Evolutionary conservation across 2,113 vertebrate genomes (phyloP).

Genomic region (Grallaria varia): DNA sequence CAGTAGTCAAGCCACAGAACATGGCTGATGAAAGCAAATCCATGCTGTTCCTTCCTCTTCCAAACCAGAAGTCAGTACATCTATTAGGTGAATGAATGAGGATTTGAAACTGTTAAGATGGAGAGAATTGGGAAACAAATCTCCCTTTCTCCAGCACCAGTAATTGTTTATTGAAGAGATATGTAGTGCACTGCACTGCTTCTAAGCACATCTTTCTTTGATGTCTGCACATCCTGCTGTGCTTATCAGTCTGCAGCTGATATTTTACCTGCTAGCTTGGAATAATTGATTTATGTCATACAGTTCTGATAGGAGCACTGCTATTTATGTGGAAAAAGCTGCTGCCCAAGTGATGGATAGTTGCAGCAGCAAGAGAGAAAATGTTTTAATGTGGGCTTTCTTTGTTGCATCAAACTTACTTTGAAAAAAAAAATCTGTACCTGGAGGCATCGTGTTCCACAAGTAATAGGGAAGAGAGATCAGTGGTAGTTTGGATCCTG

Average conservation of each 20-base stretch:
- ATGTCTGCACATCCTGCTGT: background rate
- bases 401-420: background rate
- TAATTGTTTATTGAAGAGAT: background rate
- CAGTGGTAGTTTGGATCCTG: background rate
- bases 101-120: background rate
- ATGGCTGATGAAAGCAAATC: background rate
- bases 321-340: background rate
- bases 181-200: background rate
- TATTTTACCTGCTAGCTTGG: conserved; percentile 17
- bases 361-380: background rate
- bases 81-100: background rate
- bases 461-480: background rate
- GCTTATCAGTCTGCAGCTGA: background rate
- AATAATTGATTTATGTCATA: background rate
- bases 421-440: background rate
- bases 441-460: background rate
- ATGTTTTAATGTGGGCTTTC: background rate
- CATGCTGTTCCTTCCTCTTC: background rate
- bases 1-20: background rate
- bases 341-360: background rate
- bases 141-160: background rate
- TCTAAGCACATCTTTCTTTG: background rate
- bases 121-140: background rate
- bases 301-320: background rate
- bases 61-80: background rate